These are phyloP conservation scores for Dicaeum eximium DNA, from an alignment of 2,113 vertebrate species.

Conservation along the genomic window DNA sequence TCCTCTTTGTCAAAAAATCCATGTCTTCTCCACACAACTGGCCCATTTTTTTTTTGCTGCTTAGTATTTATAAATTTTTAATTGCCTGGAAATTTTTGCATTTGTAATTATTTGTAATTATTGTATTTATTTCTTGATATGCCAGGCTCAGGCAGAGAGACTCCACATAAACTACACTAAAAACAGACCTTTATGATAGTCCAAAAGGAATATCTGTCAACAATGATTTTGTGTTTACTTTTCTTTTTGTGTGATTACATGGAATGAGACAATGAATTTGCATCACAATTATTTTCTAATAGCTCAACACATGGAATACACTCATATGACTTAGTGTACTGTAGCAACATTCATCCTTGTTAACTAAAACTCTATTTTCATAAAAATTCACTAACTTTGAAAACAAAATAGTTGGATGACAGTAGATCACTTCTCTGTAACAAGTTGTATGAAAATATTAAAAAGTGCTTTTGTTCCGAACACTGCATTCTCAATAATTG, in stretches of 20 bases:
- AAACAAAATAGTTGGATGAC: neutral
- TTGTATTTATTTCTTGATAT: neutral
- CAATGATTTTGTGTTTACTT: neutral
- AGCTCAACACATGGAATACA: neutral
- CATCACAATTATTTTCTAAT: neutral
- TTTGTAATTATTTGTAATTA: neutral
- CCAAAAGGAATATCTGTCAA: accelerated
- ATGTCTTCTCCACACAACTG: neutral
- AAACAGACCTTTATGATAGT: neutral
- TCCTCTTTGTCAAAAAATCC: neutral
- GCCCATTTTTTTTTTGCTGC: neutral
- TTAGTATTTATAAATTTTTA: neutral
- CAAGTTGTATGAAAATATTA: neutral
- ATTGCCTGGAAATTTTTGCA: neutral
- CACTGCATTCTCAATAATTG: neutral
- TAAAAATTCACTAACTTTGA: neutral
- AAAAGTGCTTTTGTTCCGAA: neutral
- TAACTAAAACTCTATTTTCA: neutral
- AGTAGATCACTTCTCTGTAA: neutral
- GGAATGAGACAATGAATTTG: neutral
- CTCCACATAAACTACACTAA: neutral
- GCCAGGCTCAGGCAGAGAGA: neutral
- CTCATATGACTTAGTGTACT: neutral
- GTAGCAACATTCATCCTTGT: neutral
- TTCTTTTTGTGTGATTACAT: neutral